Percentiles rank a stretch among this genome's conserved stretches.
Evolutionary conservation across 2,797 vertebrate genomes (phyloP).

Genomic region (Aythya fuligula): DNA sequence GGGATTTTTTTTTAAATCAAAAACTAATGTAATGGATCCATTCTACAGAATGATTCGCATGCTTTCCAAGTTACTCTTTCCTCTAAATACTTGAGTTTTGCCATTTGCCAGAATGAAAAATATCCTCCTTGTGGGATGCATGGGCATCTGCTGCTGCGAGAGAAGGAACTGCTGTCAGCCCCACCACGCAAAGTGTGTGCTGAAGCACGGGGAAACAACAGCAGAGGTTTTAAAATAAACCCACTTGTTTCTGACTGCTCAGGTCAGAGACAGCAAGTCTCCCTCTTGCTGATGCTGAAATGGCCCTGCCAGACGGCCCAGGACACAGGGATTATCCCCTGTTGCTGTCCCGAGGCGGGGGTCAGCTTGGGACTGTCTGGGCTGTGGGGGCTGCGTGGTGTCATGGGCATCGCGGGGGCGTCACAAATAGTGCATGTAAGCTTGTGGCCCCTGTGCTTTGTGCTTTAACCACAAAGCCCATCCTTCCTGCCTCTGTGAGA

Average conservation of each 20-base stretch:
- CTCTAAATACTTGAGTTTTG: neutral
- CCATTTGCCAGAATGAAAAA: neutral
- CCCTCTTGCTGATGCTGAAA: neutral
- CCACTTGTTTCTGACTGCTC: neutral
- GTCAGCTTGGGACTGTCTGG: fast-evolving
- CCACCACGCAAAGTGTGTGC: neutral
- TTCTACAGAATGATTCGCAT: neutral
- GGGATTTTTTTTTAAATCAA: neutral
- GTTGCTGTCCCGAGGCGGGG: fast-evolving
- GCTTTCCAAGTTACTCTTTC: neutral
- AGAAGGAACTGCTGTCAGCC: neutral
- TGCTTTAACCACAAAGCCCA: neutral
- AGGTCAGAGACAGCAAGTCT: neutral
- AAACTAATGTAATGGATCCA: neutral
- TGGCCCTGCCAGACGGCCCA: neutral
- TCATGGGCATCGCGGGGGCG: fast-evolving
- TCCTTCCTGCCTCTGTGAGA: neutral
- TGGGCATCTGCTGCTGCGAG: neutral
- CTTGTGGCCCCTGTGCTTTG: neutral
- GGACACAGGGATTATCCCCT: fast-evolving
- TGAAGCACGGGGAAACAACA: neutral
- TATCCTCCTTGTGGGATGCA: neutral
- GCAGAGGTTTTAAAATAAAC: neutral
- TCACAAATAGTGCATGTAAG: fast-evolving
- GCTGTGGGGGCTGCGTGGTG: neutral